Conservation (phyloP, 2,888 invertebrate species). For the Tenodera sinensis region DNA sequence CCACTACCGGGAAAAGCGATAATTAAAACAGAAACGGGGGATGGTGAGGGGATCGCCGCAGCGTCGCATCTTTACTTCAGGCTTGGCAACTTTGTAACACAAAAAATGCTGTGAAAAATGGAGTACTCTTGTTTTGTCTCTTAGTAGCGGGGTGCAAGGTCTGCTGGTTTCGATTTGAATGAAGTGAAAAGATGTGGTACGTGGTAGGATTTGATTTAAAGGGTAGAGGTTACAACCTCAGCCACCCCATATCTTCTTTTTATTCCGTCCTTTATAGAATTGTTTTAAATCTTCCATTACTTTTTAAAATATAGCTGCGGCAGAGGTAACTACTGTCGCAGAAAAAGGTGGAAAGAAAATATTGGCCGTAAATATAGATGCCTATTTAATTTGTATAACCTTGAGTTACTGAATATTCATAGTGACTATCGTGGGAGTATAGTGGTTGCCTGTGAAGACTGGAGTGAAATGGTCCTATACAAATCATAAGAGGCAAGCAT, state of each 20-base stretch:
- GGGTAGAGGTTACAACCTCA: not conserved
- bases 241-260: not conserved
- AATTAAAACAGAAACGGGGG: constrained; percentile 18
- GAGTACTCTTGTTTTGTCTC: not conserved
- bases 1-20: constrained; percentile 21
- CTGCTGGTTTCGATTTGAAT: not conserved
- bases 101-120: not conserved
- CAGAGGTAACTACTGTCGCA: too few relatives aligned
- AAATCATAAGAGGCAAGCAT: too few relatives aligned
- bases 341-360: too few relatives aligned
- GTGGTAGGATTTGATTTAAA: not conserved
- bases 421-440: too few relatives aligned
- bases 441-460: too few relatives aligned
- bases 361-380: too few relatives aligned
- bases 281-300: not conserved
- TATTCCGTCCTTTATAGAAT: not conserved
- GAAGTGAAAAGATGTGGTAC: not conserved
- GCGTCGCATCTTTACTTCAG: not conserved
- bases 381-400: too few relatives aligned
- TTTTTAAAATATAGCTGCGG: not conserved
- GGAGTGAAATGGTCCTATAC: too few relatives aligned
- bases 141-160: not conserved
- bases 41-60: not conserved
- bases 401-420: too few relatives aligned
- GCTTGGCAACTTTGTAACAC: not conserved